Evolutionary conservation across 2,888 invertebrate genomes (phyloP), one percentile per base, ranked within the genome.

Genomic region (Volucella inflata): DNA sequence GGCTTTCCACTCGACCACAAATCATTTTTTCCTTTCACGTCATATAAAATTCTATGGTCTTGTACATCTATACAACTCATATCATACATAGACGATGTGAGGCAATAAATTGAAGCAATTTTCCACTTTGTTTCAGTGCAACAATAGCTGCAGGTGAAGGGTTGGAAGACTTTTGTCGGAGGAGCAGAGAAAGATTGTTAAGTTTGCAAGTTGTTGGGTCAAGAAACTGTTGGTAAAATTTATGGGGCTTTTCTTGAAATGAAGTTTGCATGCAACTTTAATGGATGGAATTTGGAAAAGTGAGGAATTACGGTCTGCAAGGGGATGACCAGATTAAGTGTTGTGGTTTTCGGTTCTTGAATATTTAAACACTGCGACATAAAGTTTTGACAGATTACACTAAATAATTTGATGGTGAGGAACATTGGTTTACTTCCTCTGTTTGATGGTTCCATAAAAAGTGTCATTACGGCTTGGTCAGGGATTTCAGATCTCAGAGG

Each of bases 71-170:
- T 70, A 14, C 30, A 30, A 2, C 30, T 30, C 30, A 30, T 30
- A 21, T 2, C 57, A 75, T 79, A 55, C 84, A 80, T 79, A 48
- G 42, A 51, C 71, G 75, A 80, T 84, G 80, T 84, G 75, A 30
- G 84, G 55, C 75, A 80, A 84, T 80, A 84, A 80, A 84, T 84
- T 84, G 74, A 79, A 71, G 79, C 75, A 84, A 80, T 84, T 80
- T 79, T 71, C 70, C 55, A 79, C 75, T 76, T 80, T 79, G 75
- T 79, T 84, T 75, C 75, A 84, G 60, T 67, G 65, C 70, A 84
- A 84, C 84, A 84, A 79, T 80, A 42, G 62, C 62, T 64, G 55
- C 48, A 51, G 72, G 16, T 44, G 21, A 10, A 12, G 17, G 38
- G 46, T 16, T 21, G 50, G 30, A 21, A 9, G 16, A 30, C 30